Conservation (phyloP, 1,140 invertebrate genomes). For the Gonioctena quinquepunctata region DNA sequence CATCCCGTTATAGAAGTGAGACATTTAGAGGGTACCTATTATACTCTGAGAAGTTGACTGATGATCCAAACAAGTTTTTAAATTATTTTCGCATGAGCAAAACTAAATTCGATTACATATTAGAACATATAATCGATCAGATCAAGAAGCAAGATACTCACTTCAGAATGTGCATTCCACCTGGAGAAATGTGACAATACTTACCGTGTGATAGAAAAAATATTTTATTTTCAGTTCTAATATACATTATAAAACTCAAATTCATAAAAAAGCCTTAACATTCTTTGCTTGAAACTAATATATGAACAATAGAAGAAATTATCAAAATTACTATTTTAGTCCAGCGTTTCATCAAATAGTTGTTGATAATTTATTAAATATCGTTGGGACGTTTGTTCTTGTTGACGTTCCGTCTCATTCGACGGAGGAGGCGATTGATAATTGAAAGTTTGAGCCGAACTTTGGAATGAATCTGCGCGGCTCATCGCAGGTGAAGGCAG, state of each 20-base stretch:
- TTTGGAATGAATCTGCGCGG: no score
- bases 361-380: constrained; percentile 8
- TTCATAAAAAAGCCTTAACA: not conserved
- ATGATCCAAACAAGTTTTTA: constrained; percentile 13
- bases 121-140: not conserved
- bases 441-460: no score
- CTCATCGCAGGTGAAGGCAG: constrained; percentile 3
- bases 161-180: not conserved
- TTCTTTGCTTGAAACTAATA: not conserved
- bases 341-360: not conserved
- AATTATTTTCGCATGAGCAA: not conserved
- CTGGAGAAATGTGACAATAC: constrained; percentile 5
- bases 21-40: constrained; percentile 18
- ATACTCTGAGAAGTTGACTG: constrained; percentile 12
- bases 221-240: constrained; percentile 7
- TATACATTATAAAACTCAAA: not conserved
- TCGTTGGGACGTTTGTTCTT: not conserved
- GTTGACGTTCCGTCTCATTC: no score
- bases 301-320: not conserved
- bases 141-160: not conserved
- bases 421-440: no score
- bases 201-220: not conserved
- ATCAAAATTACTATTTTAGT: not conserved
- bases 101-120: constrained; percentile 2
- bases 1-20: not conserved